Percentiles rank a stretch among this genome's conserved stretches.
phyloP scores from a whole-genome alignment of 1,140 invertebrate species.

The Stegodyphus dumicola region DNA sequence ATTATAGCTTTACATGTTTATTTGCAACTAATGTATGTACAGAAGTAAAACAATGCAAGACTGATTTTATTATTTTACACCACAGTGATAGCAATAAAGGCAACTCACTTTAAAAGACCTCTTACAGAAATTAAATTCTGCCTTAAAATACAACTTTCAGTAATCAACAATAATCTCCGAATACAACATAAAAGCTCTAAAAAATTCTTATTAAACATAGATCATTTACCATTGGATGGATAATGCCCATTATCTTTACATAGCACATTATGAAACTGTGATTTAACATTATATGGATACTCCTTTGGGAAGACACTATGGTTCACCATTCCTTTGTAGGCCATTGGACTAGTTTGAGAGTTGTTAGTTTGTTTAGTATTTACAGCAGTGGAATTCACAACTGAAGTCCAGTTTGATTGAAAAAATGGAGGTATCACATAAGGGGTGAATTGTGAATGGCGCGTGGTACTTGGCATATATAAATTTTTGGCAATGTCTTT shows the following conservation, averaged over 20 bases:
- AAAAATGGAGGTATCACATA: constrained; percentile 61
- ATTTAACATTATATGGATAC: constrained; percentile 49
- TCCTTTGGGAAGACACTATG: constrained; percentile 61
- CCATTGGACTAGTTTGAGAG: constrained; percentile 54
- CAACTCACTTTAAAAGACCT: not conserved
- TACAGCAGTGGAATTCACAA: constrained; percentile 26
- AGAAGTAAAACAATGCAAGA: not conserved
- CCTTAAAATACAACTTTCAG: constrained; percentile 35
- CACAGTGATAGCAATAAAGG: not conserved
- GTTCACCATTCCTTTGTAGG: constrained; percentile 49
- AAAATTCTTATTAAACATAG: constrained; percentile 25
- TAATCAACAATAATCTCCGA: not conserved
- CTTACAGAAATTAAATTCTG: not conserved
- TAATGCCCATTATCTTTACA: constrained; percentile 60
- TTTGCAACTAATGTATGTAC: not conserved
- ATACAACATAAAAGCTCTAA: constrained; percentile 58
- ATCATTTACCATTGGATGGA: constrained; percentile 58
- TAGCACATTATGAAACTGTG: constrained; percentile 54
- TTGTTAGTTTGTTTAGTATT: constrained; percentile 22
- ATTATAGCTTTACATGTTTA: not conserved
- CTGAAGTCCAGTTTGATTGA: constrained; percentile 45
- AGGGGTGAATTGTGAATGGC: constrained; percentile 50
- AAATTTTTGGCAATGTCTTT: constrained; percentile 58
- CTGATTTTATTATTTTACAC: not conserved
- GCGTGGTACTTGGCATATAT: constrained; percentile 40